Conservation (phyloP, 23 tunicate species). For the Trididemnum clinides region DNA sequence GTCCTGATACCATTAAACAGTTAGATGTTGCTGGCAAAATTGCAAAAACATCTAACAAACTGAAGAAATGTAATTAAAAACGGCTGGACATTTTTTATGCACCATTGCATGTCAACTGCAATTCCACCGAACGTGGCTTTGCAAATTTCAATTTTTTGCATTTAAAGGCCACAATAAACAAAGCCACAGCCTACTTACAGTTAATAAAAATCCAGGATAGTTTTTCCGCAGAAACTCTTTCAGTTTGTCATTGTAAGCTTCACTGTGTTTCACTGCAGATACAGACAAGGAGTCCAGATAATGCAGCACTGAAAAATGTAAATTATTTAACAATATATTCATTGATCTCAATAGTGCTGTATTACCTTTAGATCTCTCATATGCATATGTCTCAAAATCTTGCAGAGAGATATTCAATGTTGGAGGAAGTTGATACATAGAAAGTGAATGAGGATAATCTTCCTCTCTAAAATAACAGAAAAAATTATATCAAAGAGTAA, state of each 20-base stretch:
- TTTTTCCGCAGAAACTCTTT: conserved; percentile 77
- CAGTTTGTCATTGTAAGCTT: conserved; percentile 66
- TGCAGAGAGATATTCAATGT: conserved; percentile 72
- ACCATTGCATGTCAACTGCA: no score
- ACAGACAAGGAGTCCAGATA: conserved; percentile 73
- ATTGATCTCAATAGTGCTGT: no score
- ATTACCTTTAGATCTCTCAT: conserved; percentile 80
- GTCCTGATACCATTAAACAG: no score
- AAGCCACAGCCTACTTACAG: background rate
- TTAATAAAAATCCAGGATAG: conserved; percentile 71
- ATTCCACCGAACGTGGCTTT: no score
- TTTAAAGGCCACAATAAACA: no score
- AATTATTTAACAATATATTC: no score
- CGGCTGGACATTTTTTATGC: no score
- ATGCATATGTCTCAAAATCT: conserved; percentile 88
- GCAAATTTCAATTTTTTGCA: no score
- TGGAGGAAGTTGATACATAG: conserved; percentile 78
- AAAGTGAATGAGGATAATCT: conserved; percentile 70
- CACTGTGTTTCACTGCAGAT: conserved; percentile 71
- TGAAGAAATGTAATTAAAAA: no score
- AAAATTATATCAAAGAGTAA: background rate
- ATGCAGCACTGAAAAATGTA: conserved; percentile 53
- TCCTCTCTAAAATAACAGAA: background rate
- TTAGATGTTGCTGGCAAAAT: no score
- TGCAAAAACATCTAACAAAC: no score